Evolutionary conservation across 2,888 invertebrate genomes (phyloP), one percentile per base, ranked within the genome.

Genomic region (Philhelius pedissequus): DNA sequence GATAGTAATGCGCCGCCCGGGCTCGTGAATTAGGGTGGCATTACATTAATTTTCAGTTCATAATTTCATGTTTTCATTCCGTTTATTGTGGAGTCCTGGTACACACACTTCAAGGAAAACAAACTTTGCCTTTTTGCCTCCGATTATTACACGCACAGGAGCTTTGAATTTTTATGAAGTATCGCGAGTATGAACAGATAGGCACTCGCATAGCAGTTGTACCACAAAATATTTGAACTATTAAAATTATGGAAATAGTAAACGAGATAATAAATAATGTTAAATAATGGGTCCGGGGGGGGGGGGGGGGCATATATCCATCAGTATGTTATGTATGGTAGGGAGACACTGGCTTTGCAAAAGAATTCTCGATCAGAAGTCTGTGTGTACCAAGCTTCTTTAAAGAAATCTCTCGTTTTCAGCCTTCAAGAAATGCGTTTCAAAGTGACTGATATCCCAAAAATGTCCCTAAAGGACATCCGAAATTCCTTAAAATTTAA

Each of bases 31-130:
- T n/a, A 43, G 75, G 75, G 79, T 79, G 84, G 84, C 75, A 84
- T 84, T 76, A 84, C 84, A 84, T 84, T 84, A 84, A 80, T 84
- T 84, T 84, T 84, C 75, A 80, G 84, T 80, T 84, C 71, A 48
- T 84, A 84, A 84, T 84, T 84, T 71, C 84, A 80, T 84, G 80
- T 84, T 84, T 64, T 60, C 80, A 71, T 66, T 71, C 52, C 60
- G 75, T 79, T 66, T 80, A 79, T 32, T 66, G 74, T 70, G 40
- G 75, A 48, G 84, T 76, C 80, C 84, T 80, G 80, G 80, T 80
- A 84, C 80, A 79, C 80, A 79, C 79, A 80, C 80, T 84, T 76
- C 56, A 75, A 68, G 58, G 64, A 64, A 56, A 74, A 50, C 40
- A 38, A 45, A 60, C 25, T 62, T 70, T 8, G 27, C 1, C 32